Percentiles rank a stretch among this genome's conserved stretches.
phyloP scores from a whole-genome alignment of 1,140 invertebrate species.

The Pogonomyrmex barbatus region DNA sequence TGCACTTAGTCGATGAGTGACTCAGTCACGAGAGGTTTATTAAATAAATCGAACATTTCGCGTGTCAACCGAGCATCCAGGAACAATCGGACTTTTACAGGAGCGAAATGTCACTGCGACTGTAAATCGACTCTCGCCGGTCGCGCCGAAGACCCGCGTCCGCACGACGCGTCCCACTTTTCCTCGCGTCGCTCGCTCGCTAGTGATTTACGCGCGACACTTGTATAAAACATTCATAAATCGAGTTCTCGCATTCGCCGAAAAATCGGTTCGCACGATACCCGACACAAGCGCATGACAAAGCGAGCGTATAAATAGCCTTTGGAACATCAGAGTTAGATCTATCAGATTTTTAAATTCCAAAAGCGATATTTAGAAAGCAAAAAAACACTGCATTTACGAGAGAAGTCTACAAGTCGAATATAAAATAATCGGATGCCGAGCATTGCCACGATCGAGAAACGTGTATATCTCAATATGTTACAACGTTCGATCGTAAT shows the following conservation, averaged over 20 bases:
- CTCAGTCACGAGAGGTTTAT: constrained; percentile 37
- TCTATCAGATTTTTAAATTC: neutral
- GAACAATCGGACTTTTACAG: constrained; percentile 55
- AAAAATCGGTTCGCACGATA: constrained; percentile 31
- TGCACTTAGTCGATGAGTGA: neutral
- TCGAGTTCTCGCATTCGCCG: constrained; percentile 35
- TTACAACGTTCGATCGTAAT: neutral
- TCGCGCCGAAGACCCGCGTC: constrained; percentile 31
- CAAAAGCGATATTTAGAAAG: neutral
- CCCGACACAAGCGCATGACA: neutral
- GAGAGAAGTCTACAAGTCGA: neutral
- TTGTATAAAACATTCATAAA: constrained; percentile 61
- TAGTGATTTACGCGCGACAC: constrained; percentile 55
- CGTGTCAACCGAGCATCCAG: constrained; percentile 16
- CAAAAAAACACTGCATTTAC: neutral
- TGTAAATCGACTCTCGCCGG: constrained; percentile 59
- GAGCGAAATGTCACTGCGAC: constrained; percentile 52
- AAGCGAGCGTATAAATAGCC: neutral
- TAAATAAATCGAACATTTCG: constrained; percentile 45
- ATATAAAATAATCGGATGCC: neutral
- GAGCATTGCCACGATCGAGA: neutral
- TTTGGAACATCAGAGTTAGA: neutral
- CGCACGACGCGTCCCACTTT: constrained; percentile 53
- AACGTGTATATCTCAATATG: neutral
- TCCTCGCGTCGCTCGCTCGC: constrained; percentile 29